Evolutionary conservation across 2,797 vertebrate genomes (phyloP).

Genomic region (Fringilla coelebs): DNA sequence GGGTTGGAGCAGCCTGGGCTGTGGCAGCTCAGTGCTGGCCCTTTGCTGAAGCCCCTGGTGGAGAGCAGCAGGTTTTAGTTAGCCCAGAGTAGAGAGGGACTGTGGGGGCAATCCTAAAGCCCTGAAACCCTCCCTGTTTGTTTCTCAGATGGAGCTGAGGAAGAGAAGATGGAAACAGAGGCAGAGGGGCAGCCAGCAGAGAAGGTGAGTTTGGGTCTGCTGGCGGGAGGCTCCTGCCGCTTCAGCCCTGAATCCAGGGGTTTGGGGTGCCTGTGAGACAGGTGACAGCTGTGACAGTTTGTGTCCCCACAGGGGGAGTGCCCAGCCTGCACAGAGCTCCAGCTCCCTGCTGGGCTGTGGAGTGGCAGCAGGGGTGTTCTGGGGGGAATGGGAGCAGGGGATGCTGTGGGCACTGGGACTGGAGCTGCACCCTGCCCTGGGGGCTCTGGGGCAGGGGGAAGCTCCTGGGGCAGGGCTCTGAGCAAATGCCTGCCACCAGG

Average conservation of each 20-base stretch:
- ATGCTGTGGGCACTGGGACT: neutral
- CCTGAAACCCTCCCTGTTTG: neutral
- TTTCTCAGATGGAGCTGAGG: conserved; percentile 83
- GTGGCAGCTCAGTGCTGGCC: neutral
- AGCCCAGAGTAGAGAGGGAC: too few relatives aligned
- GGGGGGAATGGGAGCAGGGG: neutral
- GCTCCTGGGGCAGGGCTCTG: neutral
- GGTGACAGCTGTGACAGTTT: accelerated
- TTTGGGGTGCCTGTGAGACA: accelerated
- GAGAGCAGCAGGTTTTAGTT: neutral
- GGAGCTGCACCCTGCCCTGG: neutral
- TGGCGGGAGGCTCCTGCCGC: neutral
- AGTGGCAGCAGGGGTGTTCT: neutral
- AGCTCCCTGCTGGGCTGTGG: accelerated
- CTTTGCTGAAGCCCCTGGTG: too few relatives aligned
- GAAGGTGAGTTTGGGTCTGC: conserved; percentile 79
- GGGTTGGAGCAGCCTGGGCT: neutral
- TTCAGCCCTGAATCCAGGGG: accelerated
- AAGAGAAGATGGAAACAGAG: conserved; percentile 92
- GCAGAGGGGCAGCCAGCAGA: conserved; percentile 86
- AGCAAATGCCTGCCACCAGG: too few relatives aligned
- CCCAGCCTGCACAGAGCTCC: neutral
- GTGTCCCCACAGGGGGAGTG: neutral
- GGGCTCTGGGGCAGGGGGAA: neutral
- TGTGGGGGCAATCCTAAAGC: neutral